A percentile compares a stretch with the other conserved stretches of the same genome.
Evolutionary conservation across 2,113 vertebrate species (phyloP).

Genomic region (Cynopterus brachyotis): DNA sequence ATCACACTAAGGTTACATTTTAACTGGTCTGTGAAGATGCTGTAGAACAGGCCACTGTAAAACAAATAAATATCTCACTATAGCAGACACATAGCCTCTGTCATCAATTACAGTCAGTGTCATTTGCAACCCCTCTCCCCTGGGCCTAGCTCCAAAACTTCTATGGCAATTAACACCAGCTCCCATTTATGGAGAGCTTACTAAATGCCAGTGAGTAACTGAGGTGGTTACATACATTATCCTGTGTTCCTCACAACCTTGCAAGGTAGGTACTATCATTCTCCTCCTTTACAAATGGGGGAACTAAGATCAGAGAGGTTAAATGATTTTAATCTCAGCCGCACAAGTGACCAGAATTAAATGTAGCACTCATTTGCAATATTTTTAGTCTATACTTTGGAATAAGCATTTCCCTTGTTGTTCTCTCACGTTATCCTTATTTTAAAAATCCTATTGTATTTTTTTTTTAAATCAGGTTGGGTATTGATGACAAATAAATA

Average conservation of each 20-base stretch:
- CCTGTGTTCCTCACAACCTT: not conserved
- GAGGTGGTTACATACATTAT: not conserved
- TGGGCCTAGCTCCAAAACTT: not conserved
- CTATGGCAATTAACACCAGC: not conserved
- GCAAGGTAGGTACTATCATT: not conserved
- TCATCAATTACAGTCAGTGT: not conserved
- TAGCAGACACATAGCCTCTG: not conserved
- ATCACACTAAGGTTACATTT: conserved; percentile 97
- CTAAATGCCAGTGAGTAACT: not conserved
- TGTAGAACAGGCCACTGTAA: conserved; percentile 96
- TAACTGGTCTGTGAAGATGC: conserved; percentile 98
- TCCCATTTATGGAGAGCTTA: not conserved
- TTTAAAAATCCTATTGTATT: not conserved
- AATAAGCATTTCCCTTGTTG: not conserved
- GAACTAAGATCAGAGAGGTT: not conserved
- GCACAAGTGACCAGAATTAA: conserved; percentile 1
- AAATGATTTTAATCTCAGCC: not conserved
- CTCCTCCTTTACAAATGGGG: not conserved
- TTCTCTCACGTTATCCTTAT: not conserved
- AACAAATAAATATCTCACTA: not conserved
- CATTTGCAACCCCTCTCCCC: too few relatives aligned
- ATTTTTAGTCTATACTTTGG: not conserved
- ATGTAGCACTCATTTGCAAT: not conserved
- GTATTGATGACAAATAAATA: not conserved
- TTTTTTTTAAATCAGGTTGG: not conserved